Base-by-base conservation (phyloP, 2,888 invertebrate genomes). In the Bimastos eiseni region DNA sequence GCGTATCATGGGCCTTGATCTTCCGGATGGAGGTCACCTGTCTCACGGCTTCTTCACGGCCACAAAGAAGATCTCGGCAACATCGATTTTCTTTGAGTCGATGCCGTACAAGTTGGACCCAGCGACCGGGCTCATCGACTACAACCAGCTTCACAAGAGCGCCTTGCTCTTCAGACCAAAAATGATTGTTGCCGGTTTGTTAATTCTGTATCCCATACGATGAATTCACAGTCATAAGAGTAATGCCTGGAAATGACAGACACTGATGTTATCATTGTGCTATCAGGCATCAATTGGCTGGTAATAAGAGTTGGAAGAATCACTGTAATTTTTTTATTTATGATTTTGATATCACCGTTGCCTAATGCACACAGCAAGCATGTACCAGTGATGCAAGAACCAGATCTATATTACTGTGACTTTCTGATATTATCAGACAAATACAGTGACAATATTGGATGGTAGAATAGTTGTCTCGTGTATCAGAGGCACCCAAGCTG, bases 41-140 rank as follows among this genome's bases (percentile, higher is more conserved):
- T 95, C 95, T 33, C 96, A 96, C 93, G 96, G 97, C 49, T 99
- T 98, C 95, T 97, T 98, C 96, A 98, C 98, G 1, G 96, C 97
- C n/a, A 97, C 96, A 13, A 98, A 98, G 95, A 98, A 97, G 95
- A 97, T 99, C 92, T 99, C 99, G 0, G 98, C 98, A 11, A 98
- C 99, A 0, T 98, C 99, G 0, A 97, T 99, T 92, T 99, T 98
- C 96, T 99, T 99, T 95, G 98, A 99, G 96, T 98, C 98, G 91
- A 98, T 99, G 98, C 98, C 99, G 0, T 99, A 99, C 95, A 98
- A 98, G 95, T 97, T 98, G 24, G 93, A 95, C 93, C 96, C 97
- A 0, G 95, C 96, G 92, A 97, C 97, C 36, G 99, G 99, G 36
- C 95, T 98, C 0, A 98, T 99, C 92, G 98, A 99, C 95, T 99